phyloP scores from a whole-genome alignment of 2,888 invertebrate genomes.

The Gastrophysa polygoni region DNA sequence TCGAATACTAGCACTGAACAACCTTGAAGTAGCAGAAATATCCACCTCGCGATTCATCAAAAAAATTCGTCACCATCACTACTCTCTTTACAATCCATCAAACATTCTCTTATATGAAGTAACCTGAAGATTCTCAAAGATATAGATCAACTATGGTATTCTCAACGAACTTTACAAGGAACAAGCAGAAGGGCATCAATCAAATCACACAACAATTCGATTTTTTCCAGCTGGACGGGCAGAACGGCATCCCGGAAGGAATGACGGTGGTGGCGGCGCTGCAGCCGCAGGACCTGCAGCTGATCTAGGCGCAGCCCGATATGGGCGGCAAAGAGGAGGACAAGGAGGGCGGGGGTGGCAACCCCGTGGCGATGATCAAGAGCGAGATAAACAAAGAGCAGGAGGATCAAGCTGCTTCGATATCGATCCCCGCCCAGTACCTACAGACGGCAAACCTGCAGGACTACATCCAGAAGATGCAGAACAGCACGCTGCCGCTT shows the following conservation, averaged over 20 bases:
- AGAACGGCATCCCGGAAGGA: slow-evolving; percentile 65
- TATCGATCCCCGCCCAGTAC: slow-evolving; percentile 62
- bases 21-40: too few species aligned
- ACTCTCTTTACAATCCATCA: too few species aligned
- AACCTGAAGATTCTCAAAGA: too few species aligned
- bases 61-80: too few species aligned
- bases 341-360: slow-evolving; percentile 57
- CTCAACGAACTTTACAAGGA: too few species aligned
- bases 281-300: slow-evolving; percentile 73
- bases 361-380: slow-evolving; percentile 62
- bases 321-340: slow-evolving; percentile 46
- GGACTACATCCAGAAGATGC: slow-evolving; percentile 60
- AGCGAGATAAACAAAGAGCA: slow-evolving; percentile 47
- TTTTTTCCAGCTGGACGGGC: slow-evolving; percentile 51
- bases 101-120: too few species aligned
- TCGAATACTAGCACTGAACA: too few species aligned
- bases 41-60: too few species aligned
- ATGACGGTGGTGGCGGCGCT: slow-evolving; percentile 72
- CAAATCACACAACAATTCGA: too few species aligned
- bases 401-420: slow-evolving; percentile 45
- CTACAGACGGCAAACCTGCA: slow-evolving; percentile 62
- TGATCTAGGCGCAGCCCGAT: slow-evolving; percentile 59
- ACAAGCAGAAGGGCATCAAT: too few species aligned
- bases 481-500: slow-evolving; percentile 60
- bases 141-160: too few species aligned